A percentile compares a stretch with the other conserved stretches of the same genome.
phyloP scores from a whole-genome alignment of 92 coral and sea anemone genomes.

The Parazoanthus swiftii region DNA sequence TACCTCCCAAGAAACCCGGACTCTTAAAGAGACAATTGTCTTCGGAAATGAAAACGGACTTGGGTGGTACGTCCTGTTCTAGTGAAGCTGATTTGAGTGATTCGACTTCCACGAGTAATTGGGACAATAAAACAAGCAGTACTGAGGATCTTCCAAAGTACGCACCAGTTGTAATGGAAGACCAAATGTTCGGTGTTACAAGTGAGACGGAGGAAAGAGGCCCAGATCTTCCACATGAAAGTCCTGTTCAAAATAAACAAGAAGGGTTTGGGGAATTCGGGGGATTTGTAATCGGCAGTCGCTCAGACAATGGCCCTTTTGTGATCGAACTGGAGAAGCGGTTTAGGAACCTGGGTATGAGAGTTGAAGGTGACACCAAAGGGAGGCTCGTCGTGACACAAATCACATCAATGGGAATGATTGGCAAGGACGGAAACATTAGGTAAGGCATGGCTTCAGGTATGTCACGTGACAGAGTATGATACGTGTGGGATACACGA shows the following conservation, averaged over 20 bases:
- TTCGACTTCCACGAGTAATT: neutral
- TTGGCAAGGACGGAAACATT: conserved; percentile 90
- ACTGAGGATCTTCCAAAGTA: neutral
- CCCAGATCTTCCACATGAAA: neutral
- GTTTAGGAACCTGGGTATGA: conserved; percentile 81
- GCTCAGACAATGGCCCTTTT: conserved; percentile 84
- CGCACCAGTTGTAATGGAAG: neutral
- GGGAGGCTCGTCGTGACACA: conserved; percentile 68
- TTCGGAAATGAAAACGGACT: neutral
- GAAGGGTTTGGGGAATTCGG: neutral
- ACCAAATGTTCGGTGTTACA: neutral
- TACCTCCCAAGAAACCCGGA: conserved; percentile 4
- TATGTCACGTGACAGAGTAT: neutral
- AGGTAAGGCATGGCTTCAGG: conserved; percentile 48
- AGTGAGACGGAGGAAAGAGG: neutral
- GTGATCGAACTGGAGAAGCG: conserved; percentile 85
- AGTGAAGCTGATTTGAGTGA: neutral
- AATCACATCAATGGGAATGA: conserved; percentile 81
- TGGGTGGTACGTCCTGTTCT: neutral
- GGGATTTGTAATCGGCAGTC: conserved; percentile 65
- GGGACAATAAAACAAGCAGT: neutral
- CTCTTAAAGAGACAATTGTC: neutral
- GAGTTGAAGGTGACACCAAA: conserved; percentile 52
- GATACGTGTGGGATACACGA: too few relatives aligned
- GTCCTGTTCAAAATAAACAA: neutral